Conservation (phyloP, 1,140 invertebrate genomes). For the Sycophaga agraensis region DNA sequence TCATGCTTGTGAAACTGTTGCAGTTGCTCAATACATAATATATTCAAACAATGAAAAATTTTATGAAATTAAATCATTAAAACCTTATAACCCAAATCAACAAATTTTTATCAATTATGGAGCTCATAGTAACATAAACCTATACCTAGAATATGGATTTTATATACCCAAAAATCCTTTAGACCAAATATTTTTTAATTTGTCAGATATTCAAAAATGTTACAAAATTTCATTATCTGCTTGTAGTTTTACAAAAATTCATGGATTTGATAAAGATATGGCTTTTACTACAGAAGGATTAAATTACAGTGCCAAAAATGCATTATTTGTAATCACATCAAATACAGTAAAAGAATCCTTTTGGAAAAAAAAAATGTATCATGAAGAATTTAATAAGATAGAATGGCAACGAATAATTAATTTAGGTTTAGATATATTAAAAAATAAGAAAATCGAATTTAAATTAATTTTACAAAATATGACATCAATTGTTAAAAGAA, state of each 20-base stretch:
- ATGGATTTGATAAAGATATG: conserved; percentile 57
- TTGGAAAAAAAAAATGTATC: conserved; percentile 48
- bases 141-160: conserved; percentile 78
- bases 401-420: conserved; percentile 34
- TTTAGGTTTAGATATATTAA: conserved; percentile 38
- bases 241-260: conserved; percentile 58
- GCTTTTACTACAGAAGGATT: conserved; percentile 60
- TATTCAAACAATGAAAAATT: conserved; percentile 47
- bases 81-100: conserved; percentile 55
- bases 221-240: conserved; percentile 44
- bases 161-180: conserved; percentile 63
- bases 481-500: conserved; percentile 32
- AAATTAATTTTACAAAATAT: conserved; percentile 34
- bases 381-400: conserved; percentile 36
- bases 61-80: conserved; percentile 61
- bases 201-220: conserved; percentile 53
- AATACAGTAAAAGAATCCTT: conserved; percentile 29
- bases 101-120: conserved; percentile 81
- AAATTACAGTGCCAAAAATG: conserved; percentile 58
- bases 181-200: conserved; percentile 61
- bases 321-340: conserved; percentile 48
- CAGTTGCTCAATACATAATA: conserved; percentile 56
- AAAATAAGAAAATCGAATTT: conserved; percentile 38
- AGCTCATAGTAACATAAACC: conserved; percentile 66
- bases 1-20: conserved; percentile 63